Conservation (phyloP, 2,797 vertebrate species). For the Anas flavirostris region DNA sequence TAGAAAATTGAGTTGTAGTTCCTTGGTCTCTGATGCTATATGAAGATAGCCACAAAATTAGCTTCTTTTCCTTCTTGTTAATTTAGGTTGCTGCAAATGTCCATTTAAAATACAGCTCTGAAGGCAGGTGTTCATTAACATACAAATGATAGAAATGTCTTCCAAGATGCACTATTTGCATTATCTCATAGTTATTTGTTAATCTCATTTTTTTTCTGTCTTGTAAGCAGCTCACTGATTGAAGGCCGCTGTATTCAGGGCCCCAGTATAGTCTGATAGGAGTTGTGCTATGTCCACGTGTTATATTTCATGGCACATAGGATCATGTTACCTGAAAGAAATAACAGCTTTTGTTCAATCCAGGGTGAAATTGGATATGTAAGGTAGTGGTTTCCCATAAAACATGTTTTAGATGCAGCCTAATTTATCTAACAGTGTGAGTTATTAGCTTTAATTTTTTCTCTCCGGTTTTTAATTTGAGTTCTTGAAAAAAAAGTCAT, state of each 20-base stretch:
- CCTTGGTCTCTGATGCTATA: background rate
- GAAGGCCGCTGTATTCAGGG: background rate
- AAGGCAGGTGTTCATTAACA: conserved; percentile 38
- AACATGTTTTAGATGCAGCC: background rate
- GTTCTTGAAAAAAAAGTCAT: background rate
- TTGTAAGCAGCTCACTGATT: background rate
- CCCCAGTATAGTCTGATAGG: background rate
- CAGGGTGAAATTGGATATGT: background rate
- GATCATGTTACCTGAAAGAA: background rate
- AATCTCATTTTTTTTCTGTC: conserved; percentile 9
- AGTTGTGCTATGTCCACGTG: background rate
- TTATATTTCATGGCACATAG: background rate
- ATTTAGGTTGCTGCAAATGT: background rate
- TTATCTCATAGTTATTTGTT: conserved; percentile 5
- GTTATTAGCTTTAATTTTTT: background rate
- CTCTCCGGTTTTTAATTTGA: background rate
- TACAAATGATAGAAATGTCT: background rate
- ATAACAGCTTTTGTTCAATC: background rate
- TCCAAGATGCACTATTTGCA: background rate
- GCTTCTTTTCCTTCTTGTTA: background rate
- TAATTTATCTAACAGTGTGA: background rate
- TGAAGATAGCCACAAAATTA: background rate
- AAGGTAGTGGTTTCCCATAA: background rate
- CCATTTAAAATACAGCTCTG: conserved; percentile 15
- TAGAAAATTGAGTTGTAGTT: conserved; percentile 16